Conservation (phyloP, 2,113 vertebrate species). For the Platichthys flesus region DNA sequence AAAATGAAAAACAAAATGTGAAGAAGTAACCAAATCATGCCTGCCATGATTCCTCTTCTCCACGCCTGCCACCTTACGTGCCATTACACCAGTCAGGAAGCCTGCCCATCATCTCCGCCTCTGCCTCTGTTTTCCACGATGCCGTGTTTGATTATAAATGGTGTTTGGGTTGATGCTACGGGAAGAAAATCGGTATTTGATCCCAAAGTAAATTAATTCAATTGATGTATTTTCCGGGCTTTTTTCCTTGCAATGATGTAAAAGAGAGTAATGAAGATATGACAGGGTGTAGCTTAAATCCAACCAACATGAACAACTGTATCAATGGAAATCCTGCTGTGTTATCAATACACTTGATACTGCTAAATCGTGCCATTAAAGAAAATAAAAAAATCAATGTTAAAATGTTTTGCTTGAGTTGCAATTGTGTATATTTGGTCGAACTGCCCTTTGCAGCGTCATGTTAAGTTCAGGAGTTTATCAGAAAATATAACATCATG, state of each 20-base stretch:
- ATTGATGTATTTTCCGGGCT: slow-evolving; percentile 18
- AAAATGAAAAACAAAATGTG: slow-evolving; percentile 74
- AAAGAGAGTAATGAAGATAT: neutral
- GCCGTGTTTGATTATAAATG: slow-evolving; percentile 19
- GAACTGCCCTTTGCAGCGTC: neutral
- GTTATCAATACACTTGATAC: slow-evolving; percentile 10
- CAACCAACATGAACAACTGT: neutral
- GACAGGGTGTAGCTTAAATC: neutral
- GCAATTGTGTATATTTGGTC: neutral
- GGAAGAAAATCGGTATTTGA: slow-evolving; percentile 24
- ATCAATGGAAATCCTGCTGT: slow-evolving; percentile 13
- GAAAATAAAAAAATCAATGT: slow-evolving; percentile 69
- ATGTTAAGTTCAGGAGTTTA: neutral
- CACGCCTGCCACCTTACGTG: slow-evolving; percentile 4
- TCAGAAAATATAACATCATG: neutral
- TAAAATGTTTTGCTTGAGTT: neutral
- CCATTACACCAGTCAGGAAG: neutral
- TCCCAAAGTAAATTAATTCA: slow-evolving; percentile 30
- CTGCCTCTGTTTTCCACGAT: slow-evolving; percentile 14
- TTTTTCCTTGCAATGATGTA: slow-evolving; percentile 22
- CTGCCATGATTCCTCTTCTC: slow-evolving; percentile 14
- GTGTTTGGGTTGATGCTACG: slow-evolving; percentile 16
- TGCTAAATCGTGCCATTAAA: slow-evolving; percentile 67
- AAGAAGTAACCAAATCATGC: slow-evolving; percentile 41
- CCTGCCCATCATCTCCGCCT: neutral